Conservation (phyloP, 2,113 vertebrate genomes). For the Labeo rohita region DNA sequence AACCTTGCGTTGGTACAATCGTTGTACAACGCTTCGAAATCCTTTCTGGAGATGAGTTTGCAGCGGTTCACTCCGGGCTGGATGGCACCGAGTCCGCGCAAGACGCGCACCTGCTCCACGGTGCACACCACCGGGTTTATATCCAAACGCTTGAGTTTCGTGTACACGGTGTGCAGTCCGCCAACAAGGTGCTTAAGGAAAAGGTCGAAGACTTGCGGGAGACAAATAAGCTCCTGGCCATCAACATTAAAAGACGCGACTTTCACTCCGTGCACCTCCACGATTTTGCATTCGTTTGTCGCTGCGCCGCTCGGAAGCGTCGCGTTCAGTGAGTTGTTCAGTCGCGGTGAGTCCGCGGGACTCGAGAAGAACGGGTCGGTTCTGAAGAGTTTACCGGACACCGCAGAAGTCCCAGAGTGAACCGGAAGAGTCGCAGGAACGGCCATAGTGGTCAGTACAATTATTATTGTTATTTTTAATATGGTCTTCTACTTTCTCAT, state of each 20-base stretch:
- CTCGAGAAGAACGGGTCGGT: slow-evolving; percentile 79
- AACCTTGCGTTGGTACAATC: slow-evolving; percentile 95
- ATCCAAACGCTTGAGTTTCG: slow-evolving; percentile 94
- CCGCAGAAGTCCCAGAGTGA: slow-evolving; percentile 78
- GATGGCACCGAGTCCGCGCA: slow-evolving; percentile 92
- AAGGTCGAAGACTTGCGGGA: slow-evolving; percentile 94
- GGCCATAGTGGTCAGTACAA: slow-evolving; percentile 75
- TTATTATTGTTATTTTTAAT: neutral
- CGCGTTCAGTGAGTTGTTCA: slow-evolving; percentile 77
- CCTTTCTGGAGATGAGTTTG: slow-evolving; percentile 92
- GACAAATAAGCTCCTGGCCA: slow-evolving; percentile 92
- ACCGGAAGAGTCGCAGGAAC: slow-evolving; percentile 83
- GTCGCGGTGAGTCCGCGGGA: slow-evolving; percentile 76
- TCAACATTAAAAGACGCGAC: slow-evolving; percentile 91
- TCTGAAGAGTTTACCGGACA: slow-evolving; percentile 79
- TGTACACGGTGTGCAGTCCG: slow-evolving; percentile 94
- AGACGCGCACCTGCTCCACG: slow-evolving; percentile 93
- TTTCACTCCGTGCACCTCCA: slow-evolving; percentile 91
- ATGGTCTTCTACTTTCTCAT: neutral
- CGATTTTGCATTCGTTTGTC: slow-evolving; percentile 88
- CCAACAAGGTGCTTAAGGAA: slow-evolving; percentile 96
- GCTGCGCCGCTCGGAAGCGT: slow-evolving; percentile 43
- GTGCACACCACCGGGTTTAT: slow-evolving; percentile 92
- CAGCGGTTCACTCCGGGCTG: slow-evolving; percentile 97
- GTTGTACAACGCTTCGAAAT: slow-evolving; percentile 94